Evolutionary conservation across 2,113 vertebrate species (phyloP), one percentile per base, ranked within the genome.

Genomic region (Phyllostomus discolor): DNA sequence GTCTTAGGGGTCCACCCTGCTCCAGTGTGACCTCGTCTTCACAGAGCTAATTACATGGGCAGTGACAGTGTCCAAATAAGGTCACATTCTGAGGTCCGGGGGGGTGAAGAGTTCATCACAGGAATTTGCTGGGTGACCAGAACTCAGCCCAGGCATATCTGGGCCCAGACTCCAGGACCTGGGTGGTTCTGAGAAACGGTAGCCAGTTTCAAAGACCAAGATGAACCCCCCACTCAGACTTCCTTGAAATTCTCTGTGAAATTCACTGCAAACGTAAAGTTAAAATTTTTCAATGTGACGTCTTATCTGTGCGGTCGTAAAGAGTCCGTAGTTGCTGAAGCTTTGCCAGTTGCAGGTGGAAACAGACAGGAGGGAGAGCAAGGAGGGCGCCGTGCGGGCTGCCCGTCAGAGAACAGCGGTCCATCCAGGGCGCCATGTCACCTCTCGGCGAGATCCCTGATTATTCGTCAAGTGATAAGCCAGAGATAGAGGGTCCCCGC

Each of bases 401-500:
- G 35, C 15, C 17, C 28, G 0, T 2, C 1, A 28, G 8, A 52
- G 33, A 22, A 24, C 22, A 73, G 38, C 43, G n/a, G 2, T 7
- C 38, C 20, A 2, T 8, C 52, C 26, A 17, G 5, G 8, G 19
- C 22, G 8, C 4, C 16, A 5, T 0, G 3, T 46, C 52, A 17
- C 17, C 17, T 59, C 17, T 67, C 57, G 46, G 4, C 20, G 62
- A 43, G 33, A 31, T 31, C 41, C 28, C 11, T 50, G 41, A 76
- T 14, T 64, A 12, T 7, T 33, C 41, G 3, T 14, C 7, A 69
- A 11, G 76, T 89, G 96, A 97, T 4, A 82, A 90, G 41, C 17
- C 94, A 90, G 93, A 85, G 52, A 88, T 26, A 43, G 96, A 84
- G 97, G 54, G 90, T 95, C 50, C 46, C 24, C 43, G 52, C 16